Base-by-base conservation (phyloP, 2,797 vertebrate genomes). In the Pseudopleuronectes americanus region DNA sequence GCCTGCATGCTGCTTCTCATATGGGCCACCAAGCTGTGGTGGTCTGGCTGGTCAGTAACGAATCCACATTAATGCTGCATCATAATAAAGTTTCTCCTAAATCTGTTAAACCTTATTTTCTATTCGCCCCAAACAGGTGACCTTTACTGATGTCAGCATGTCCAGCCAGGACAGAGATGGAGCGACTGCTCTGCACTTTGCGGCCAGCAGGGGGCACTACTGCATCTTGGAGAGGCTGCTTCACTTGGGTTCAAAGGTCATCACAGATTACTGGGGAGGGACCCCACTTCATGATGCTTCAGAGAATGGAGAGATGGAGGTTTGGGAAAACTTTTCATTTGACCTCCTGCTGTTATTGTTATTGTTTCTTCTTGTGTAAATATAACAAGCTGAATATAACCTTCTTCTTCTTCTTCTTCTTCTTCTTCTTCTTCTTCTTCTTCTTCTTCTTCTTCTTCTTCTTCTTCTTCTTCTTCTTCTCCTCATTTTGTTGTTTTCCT, bases 261-360 rank as follows among this genome's bases (percentile, higher is more conserved):
- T 89, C 53, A 91, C 87, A 59, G 96, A 97, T 71, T 89, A 92
- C 77, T 96, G 95, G 95, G 95, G 95, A 4, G 95, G 95, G 45
- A 96, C 95, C 1, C 95, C 96, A 1, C 93, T 97, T 31, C 96
- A 97, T 8, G 95, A 97, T 8, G 95, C 95, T 4, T 95, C 96
- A 1, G 95, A 97, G 85, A 96, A 95, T 0, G 95, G 95, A 57
- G 94, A 95, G 70, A 60, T 94, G 78, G 93, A 96, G 95, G 96
- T 96, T 45, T 4, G 57, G 13, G 2, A 14, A 57, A 51, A 2
- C 4, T 19, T 36, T 57, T 53, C 0, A 19, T 8, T 13, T 43
- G 41, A 3, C 1, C 4, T 49, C 6, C 16, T 51, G 9, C 52
- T 26, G 2, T 45, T n/a, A n/a, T n/a, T 51, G 0, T 45, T 9